phyloP scores from a whole-genome alignment of 2,888 invertebrate genomes.

The Macropis europaea region DNA sequence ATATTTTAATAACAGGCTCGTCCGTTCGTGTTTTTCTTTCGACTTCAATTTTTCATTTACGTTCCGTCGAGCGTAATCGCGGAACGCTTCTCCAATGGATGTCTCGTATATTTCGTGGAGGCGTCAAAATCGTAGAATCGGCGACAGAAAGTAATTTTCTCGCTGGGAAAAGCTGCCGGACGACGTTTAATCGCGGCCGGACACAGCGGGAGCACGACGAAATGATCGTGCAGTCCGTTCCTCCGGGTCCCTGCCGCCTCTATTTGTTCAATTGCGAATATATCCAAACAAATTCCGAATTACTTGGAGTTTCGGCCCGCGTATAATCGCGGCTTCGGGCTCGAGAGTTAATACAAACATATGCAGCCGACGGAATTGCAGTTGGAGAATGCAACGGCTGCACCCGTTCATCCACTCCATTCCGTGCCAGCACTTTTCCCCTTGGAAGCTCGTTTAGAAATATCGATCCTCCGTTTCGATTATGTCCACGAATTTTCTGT shows the following conservation, averaged over 20 bases:
- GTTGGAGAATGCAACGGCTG: background rate
- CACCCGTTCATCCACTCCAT: background rate
- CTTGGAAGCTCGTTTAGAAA: no score
- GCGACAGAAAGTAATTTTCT: slow-evolving; percentile 12
- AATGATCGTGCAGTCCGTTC: slow-evolving; percentile 19
- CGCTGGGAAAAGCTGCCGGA: background rate
- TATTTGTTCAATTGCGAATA: slow-evolving; percentile 46
- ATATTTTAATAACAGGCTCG: no score
- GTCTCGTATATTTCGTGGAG: no score
- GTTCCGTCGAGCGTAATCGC: no score
- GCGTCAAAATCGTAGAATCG: no score
- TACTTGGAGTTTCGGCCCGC: slow-evolving; percentile 20
- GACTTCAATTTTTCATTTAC: no score
- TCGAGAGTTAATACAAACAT: slow-evolving; percentile 44
- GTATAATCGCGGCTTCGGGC: slow-evolving; percentile 29
- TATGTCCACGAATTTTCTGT: no score
- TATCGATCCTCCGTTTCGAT: no score
- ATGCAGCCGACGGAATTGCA: slow-evolving; percentile 19
- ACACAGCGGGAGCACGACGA: background rate
- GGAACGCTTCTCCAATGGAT: no score
- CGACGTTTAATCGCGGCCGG: slow-evolving; percentile 15
- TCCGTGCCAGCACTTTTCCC: no score
- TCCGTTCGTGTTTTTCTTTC: no score
- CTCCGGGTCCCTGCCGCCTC: slow-evolving; percentile 12
- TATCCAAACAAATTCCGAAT: slow-evolving; percentile 40